Evolutionary conservation across 2,113 vertebrate genomes (phyloP), one percentile per base, ranked within the genome.

Genomic region (Labrus mixtus): DNA sequence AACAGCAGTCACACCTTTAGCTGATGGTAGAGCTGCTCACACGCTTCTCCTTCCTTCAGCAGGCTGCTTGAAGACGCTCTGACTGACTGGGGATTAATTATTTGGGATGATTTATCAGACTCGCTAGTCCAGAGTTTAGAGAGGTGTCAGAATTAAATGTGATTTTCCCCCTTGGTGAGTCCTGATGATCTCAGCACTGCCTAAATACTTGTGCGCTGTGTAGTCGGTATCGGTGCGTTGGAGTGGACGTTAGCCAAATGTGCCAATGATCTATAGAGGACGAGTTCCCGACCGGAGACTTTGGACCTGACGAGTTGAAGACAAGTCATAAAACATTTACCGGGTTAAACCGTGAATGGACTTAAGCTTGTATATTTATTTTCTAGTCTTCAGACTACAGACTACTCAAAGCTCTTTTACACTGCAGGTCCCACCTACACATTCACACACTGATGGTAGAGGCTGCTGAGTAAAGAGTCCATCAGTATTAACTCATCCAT

Each of bases 81-180:
- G 91, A 92, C 90, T 91, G 93, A 93, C 91, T 89, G 86, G 93
- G 94, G 93, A 94, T 94, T 94, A 92, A 94, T 94, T 95, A 94
- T 94, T 95, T 91, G 79, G 89, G 88, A 91, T 93, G 91, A 91
- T 93, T 93, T 93, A 91, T 90, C 90, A 90, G 86, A 91, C 63
- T 90, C 93, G 84, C 65, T 83, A 87, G 90, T 88, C 89, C 90
- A 86, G 90, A 89, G 85, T 92, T 93, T 85, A 80, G 86, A 92
- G 90, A 84, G 81, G 85, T 91, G 91, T 93, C 90, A 92, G 73
- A 88, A 84, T 83, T 74, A 90, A 89, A 90, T 80, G 78, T 85
- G 86, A 84, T 87, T 89, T 91, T 76, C 79, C 55, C 85, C 2
- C 48, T 81, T 20, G 74, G 64, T 81, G 85, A 84, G 77, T 87